phyloP scores from a whole-genome alignment of 2,797 vertebrate genomes.

The Enoplosus armatus region DNA sequence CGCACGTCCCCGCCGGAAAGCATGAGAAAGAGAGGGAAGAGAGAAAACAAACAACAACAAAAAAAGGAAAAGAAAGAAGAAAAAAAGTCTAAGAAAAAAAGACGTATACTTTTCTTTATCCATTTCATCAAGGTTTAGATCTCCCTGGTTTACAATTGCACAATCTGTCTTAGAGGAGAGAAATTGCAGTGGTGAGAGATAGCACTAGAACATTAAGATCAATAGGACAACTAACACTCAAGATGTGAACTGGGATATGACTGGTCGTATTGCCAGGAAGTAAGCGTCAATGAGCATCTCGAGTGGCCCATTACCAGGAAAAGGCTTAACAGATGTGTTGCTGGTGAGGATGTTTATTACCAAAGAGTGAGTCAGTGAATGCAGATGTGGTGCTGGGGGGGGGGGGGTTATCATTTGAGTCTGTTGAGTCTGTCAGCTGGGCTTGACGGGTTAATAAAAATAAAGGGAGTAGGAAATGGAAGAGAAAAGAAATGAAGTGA shows the following conservation, averaged over 20 bases:
- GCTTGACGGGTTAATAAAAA: constrained; percentile 52
- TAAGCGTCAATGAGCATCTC: constrained; percentile 24
- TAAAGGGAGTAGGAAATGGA: constrained; percentile 59
- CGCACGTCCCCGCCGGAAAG: constrained; percentile 93
- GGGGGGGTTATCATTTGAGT: constrained; percentile 37
- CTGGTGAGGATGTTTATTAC: constrained; percentile 43
- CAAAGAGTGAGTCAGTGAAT: constrained; percentile 53
- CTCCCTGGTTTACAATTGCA: constrained; percentile 56
- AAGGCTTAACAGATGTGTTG: constrained; percentile 39
- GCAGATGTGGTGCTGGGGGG: constrained; percentile 57
- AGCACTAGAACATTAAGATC: constrained; percentile 63
- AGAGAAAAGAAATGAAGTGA: constrained; percentile 59
- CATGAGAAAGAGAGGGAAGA: constrained; percentile 86
- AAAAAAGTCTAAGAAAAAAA: constrained; percentile 90
- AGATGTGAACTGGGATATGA: constrained; percentile 41
- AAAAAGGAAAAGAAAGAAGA: constrained; percentile 77
- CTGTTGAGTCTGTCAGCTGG: constrained; percentile 33
- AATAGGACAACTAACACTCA: constrained; percentile 57
- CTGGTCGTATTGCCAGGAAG: constrained; percentile 33
- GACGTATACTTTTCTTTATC: constrained; percentile 74
- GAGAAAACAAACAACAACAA: constrained; percentile 81
- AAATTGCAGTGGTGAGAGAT: constrained; percentile 72
- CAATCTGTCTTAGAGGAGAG: constrained; percentile 73
- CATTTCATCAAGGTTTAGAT: constrained; percentile 76
- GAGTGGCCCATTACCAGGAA: constrained; percentile 32